These are phyloP conservation scores for Lomographa bimaculata DNA, from an alignment of 2,888 invertebrate genomes.

Conservation along the genomic window DNA sequence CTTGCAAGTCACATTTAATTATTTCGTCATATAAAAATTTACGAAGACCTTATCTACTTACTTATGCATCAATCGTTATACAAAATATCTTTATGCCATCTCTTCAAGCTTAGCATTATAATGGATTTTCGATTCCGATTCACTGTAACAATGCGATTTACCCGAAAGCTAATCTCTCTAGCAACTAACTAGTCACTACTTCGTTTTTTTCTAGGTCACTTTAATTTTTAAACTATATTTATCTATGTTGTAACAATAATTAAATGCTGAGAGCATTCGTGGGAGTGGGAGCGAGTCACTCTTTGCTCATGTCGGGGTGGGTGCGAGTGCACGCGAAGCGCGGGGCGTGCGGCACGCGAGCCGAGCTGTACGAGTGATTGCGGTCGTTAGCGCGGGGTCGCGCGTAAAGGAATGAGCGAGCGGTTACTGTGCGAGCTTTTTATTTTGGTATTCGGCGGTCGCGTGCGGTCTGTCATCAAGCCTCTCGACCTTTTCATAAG, in stretches of 20 bases:
- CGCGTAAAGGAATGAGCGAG: conserved; percentile 50
- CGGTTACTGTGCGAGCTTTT: conserved; percentile 64
- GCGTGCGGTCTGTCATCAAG: conserved; percentile 73
- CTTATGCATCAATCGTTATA: conserved; percentile 74
- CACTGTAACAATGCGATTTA: conserved; percentile 45
- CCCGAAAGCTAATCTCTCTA: conserved; percentile 60
- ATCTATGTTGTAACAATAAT: conserved; percentile 65
- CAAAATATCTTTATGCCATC: conserved; percentile 76
- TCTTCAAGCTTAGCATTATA: conserved; percentile 66
- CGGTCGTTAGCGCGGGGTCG: conserved; percentile 34
- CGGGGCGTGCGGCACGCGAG: conserved; percentile 9
- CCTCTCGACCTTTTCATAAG: conserved; percentile 83
- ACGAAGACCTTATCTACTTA: conserved; percentile 67
- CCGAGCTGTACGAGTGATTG: conserved; percentile 27
- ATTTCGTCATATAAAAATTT: conserved; percentile 78
- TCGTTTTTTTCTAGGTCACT: conserved; percentile 57
- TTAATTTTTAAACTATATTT: conserved; percentile 55
- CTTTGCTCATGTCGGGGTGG: conserved; percentile 30
- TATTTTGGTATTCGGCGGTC: conserved; percentile 70
- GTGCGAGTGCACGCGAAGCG: conserved; percentile 37
- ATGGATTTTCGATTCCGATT: conserved; percentile 52
- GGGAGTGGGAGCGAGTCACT: conserved; percentile 45
- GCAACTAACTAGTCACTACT: conserved; percentile 68
- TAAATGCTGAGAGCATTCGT: conserved; percentile 72
- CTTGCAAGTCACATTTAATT: conserved; percentile 79